Evolutionary conservation across 2,113 vertebrate species (phyloP), one percentile per base, ranked within the genome.

Genomic region (Psittacus erithacus): DNA sequence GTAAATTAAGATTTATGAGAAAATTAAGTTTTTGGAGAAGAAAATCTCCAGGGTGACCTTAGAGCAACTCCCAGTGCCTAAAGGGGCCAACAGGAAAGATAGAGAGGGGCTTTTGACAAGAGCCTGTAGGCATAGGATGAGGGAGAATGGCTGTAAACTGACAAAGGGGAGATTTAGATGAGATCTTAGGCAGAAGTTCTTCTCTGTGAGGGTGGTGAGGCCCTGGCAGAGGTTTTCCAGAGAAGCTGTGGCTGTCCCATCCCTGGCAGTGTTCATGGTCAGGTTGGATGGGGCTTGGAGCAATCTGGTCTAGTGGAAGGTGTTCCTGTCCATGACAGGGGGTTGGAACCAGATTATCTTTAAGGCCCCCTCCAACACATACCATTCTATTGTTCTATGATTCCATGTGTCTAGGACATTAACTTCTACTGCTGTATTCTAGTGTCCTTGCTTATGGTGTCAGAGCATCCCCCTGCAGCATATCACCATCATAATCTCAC

Each of bases 371-470:
- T 59, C 33, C 33, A 59, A 59, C 57, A 33, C 57, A 35, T 7
- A 59, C 57, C 57, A 35, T 35, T 59, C 33, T 59, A 24, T 35
- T 22, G 33, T 59, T 59, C 57, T 59, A 7, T 35, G 9, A 35
- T 24, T 59, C 33, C 22, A 59, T 59, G 57, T 59, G 35, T 35
- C 57, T 59, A 35, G 35, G 33, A 35, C 22, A 13, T 43, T 16
- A n/a, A 46, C 17, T 17, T 22, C 41, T 64, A 1, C 44, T 22
- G 62, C 47, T 23, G 18, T 23, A 3, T 27, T 24, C 9, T 19
- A n/a, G 55, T 6, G 67, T 9, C 38, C 18, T 2, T 11, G 43
- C 12, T 33, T 1, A 0, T 5, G 57, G 25, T 18, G 17, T 29
- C 62, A 39, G 46, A 15, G 55, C 62, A 27, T 13, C 49, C 49